Evolutionary conservation across 2,888 invertebrate species (phyloP).

Genomic region (Scrobipalpa atriplicella): DNA sequence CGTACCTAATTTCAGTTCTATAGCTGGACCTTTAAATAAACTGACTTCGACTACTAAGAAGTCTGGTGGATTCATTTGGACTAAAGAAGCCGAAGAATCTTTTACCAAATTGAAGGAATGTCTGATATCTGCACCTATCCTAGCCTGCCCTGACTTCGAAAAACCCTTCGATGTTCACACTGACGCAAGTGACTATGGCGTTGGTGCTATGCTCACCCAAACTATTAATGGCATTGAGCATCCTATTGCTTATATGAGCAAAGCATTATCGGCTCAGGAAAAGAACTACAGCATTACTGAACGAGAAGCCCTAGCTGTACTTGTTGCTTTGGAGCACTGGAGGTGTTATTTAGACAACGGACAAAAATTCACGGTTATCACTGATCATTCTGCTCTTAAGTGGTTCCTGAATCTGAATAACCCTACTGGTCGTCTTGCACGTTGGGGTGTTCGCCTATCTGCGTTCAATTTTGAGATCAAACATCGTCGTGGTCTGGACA

Average conservation of each 20-base stretch:
- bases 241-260: conserved; percentile 17
- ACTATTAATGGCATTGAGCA: conserved; percentile 15
- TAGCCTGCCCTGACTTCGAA: conserved; percentile 26
- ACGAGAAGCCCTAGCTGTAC: neutral
- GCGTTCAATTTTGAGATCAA: neutral
- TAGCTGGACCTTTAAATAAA: conserved; percentile 28
- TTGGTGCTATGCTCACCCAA: conserved; percentile 30
- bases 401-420: conserved; percentile 13
- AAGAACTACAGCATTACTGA: neutral
- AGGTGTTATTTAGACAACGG: conserved; percentile 2
- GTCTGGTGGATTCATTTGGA: conserved; percentile 6
- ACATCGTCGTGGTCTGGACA: neutral
- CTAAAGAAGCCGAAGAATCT: conserved; percentile 27
- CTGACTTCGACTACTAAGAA: conserved; percentile 20
- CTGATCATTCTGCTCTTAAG: neutral
- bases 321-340: conserved; percentile 7
- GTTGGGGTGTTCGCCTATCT: neutral
- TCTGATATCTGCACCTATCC: conserved; percentile 26
- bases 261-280: neutral
- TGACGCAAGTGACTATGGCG: conserved; percentile 24
- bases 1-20: conserved; percentile 18
- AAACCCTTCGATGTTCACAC: conserved; percentile 28
- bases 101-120: conserved; percentile 26
- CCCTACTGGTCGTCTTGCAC: neutral
- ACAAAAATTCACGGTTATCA: neutral